Base-by-base conservation (phyloP, 2,888 invertebrate species). In the Galerucella nymphaeae region DNA sequence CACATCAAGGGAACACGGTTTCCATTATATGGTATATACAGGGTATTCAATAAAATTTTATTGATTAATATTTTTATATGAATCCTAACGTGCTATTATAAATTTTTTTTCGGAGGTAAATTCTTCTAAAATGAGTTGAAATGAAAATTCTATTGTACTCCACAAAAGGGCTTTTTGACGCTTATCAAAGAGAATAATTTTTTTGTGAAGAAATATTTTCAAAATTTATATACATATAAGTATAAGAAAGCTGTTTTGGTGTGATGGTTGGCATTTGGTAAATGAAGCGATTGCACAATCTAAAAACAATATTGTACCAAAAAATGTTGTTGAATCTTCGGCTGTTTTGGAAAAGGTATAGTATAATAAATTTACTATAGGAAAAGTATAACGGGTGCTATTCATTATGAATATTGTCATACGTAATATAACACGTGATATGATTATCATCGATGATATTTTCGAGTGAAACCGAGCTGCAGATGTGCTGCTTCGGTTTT, bases 81-180 rank as follows among this genome's bases (percentile, higher is more conserved):
- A 38, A 38, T 38, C 30, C 8, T 38, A 38, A 38, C 30, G n/a
- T 53, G 53, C 16, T 53, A 53, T 53, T 10, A 18, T 18, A 18
- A 2, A 30, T 30, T 30, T 38, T 18, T 53, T 53, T 16, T 8
- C 53, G 10, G 18, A 50, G 23, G 9, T 18, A 20, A 58, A 30
- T 58, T 58, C 30, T 58, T 16, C 30, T 4, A 58, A 58, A 30
- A 58, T 30, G n/a, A 23, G 5, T 20, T 20, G 18, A 57, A 57
- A 57, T 57, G 18, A 20, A 53, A 30, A 58, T 58, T 58, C 13
- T 42, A 62, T 62, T 62, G 9, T 38, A 42, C 42, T 41, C 18
- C 61, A 42, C 23, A 41, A 62, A 62, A 57, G 62, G 61, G 73
- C 70, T 73, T 70, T n/a, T 66, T 66, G 70, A 50, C 57, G 73